phyloP scores from a whole-genome alignment of 2,888 invertebrate species.

The Carabus problematicus region DNA sequence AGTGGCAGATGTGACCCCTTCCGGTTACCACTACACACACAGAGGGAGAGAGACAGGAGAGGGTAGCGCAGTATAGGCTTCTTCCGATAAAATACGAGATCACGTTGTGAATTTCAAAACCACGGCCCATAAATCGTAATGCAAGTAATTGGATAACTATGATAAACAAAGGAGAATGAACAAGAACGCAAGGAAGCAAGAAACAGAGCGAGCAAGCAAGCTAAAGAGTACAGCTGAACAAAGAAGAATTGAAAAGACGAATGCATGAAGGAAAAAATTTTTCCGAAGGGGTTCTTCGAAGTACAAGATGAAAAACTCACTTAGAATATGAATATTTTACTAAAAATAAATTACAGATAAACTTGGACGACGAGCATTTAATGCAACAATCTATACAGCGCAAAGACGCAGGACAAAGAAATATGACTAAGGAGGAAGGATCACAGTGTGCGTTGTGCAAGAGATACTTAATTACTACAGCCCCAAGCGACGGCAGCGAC shows the following conservation, averaged over 20 bases:
- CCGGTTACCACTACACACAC: not conserved
- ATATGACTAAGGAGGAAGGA: too few relatives aligned
- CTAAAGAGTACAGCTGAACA: too few relatives aligned
- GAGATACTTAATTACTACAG: slow-evolving; percentile 30
- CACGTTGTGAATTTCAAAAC: slow-evolving; percentile 37
- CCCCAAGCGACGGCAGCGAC: slow-evolving; percentile 4
- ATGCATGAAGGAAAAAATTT: too few relatives aligned
- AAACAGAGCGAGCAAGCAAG: not conserved
- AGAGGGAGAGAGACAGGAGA: too few relatives aligned
- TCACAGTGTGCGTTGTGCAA: not conserved
- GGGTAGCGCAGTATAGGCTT: not conserved
- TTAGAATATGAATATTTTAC: too few relatives aligned
- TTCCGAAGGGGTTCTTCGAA: too few relatives aligned
- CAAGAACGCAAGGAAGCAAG: slow-evolving; percentile 9
- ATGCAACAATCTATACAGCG: not conserved
- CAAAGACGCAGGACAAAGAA: too few relatives aligned
- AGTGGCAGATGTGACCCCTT: slow-evolving; percentile 38
- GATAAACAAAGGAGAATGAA: slow-evolving; percentile 37
- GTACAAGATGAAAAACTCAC: too few relatives aligned
- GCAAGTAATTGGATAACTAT: slow-evolving; percentile 43
- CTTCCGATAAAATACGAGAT: slow-evolving; percentile 41
- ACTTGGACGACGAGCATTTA: too few relatives aligned
- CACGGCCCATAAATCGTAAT: slow-evolving; percentile 34
- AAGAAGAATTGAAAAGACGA: too few relatives aligned
- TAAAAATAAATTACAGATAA: too few relatives aligned